Conservation (phyloP, 2,888 invertebrate genomes). For the Auanema sp. region DNA sequence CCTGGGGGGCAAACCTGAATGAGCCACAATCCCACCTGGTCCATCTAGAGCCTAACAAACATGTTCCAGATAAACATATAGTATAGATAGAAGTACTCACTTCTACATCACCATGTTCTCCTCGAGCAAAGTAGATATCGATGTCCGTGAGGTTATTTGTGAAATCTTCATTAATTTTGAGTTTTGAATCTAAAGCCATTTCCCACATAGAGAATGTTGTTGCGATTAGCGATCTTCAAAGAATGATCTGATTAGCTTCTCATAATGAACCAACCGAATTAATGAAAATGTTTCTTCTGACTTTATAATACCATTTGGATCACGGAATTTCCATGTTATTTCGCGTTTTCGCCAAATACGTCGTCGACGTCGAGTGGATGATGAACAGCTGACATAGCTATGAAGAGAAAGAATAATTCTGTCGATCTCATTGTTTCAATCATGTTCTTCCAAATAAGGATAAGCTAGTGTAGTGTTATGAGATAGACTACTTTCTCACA, state of each 20-base stretch:
- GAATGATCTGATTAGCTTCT: too few relatives aligned
- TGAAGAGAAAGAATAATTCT: too few relatives aligned
- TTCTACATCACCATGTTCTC: slow-evolving; percentile 38
- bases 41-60: slow-evolving; percentile 34
- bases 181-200: slow-evolving; percentile 3
- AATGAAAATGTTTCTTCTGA: slow-evolving; percentile 4
- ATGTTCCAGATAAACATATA: slow-evolving; percentile 1
- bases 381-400: too few relatives aligned
- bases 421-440: too few relatives aligned
- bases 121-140: slow-evolving; percentile 50
- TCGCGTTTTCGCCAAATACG: slow-evolving; percentile 21
- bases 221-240: slow-evolving; percentile 13
- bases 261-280: too few relatives aligned
- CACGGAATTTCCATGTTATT: slow-evolving; percentile 35
- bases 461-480: too few relatives aligned
- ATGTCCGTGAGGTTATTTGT: slow-evolving; percentile 28
- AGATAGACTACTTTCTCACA: too few relatives aligned
- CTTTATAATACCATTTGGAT: slow-evolving; percentile 29
- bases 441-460: too few relatives aligned
- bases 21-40: slow-evolving; percentile 55
- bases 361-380: too few relatives aligned
- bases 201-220: slow-evolving; percentile 16
- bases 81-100: background rate
- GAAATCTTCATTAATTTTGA: slow-evolving; percentile 3
- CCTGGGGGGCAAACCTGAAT: slow-evolving; percentile 54